Percentiles rank a stretch among this genome's conserved stretches.
Evolutionary conservation across 2,113 vertebrate genomes (phyloP).

Genomic region (Vulpes vulpes): DNA sequence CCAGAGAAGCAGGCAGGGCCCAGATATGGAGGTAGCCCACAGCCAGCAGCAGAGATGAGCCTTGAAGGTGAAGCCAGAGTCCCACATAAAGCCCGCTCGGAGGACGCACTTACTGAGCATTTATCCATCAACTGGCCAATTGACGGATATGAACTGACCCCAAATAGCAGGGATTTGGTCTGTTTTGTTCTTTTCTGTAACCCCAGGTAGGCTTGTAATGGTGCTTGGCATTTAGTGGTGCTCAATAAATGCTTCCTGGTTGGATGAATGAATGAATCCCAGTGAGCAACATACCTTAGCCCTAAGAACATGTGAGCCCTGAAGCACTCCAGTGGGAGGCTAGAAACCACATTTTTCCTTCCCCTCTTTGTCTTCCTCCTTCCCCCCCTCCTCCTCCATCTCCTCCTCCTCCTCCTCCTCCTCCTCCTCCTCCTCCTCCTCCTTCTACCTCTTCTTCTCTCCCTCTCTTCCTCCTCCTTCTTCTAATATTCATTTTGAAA

Average conservation of each 20-base stretch:
- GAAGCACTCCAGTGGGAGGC: too few relatives aligned
- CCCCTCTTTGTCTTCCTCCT: background rate
- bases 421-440: background rate
- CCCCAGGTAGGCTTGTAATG: fast-evolving
- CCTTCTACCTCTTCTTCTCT: background rate
- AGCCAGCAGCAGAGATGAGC: too few relatives aligned
- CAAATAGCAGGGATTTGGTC: background rate
- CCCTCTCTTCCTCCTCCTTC: background rate
- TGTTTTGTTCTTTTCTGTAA: background rate
- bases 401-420: background rate
- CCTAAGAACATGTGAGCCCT: background rate
- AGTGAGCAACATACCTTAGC: background rate
- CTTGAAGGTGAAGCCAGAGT: background rate
- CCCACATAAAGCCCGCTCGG: background rate
- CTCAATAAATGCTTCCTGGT: background rate
- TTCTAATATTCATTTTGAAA: background rate
- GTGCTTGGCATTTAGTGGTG: background rate
- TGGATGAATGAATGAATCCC: background rate
- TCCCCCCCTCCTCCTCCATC: background rate
- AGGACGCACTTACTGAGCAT: fast-evolving
- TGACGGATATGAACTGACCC: fast-evolving
- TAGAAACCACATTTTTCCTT: background rate
- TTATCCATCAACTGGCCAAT: fast-evolving
- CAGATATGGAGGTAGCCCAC: background rate
- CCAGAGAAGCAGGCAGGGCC: too few relatives aligned